phyloP scores from a whole-genome alignment of 2,888 invertebrate genomes.

The Laothoe populi region DNA sequence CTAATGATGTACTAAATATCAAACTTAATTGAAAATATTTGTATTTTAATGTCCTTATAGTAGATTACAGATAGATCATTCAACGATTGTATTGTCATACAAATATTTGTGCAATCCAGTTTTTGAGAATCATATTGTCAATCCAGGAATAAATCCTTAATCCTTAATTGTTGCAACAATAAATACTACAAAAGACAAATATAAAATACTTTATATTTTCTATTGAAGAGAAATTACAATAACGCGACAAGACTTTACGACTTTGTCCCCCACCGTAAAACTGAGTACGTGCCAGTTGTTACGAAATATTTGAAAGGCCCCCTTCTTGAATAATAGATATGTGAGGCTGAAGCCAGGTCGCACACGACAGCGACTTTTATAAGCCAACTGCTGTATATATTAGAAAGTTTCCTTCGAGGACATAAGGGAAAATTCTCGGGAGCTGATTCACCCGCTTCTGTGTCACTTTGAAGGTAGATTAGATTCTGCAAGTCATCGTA shows the following conservation, averaged over 20 bases:
- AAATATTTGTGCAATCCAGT: too few relatives aligned
- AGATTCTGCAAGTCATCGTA: neutral
- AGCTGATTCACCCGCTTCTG: too few relatives aligned
- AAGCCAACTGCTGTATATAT: constrained; percentile 14
- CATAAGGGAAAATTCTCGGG: neutral
- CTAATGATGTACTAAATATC: too few relatives aligned
- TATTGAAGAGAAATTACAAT: constrained; percentile 14
- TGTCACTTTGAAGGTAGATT: too few relatives aligned
- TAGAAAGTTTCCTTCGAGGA: constrained; percentile 11
- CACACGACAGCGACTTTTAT: constrained; percentile 4
- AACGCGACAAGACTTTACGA: constrained; percentile 11
- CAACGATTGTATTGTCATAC: too few relatives aligned
- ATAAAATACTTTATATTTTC: neutral
- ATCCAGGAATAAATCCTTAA: too few relatives aligned
- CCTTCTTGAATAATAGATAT: constrained; percentile 23
- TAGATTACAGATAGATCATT: too few relatives aligned
- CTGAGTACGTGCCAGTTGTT: constrained; percentile 20
- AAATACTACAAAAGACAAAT: too few relatives aligned
- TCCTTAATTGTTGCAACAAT: too few relatives aligned
- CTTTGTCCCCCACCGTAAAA: constrained; percentile 16
- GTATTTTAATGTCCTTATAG: too few relatives aligned
- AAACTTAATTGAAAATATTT: too few relatives aligned
- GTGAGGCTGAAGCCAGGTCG: constrained; percentile 16
- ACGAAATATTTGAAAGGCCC: constrained; percentile 22
- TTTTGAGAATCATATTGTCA: too few relatives aligned